phyloP scores from a whole-genome alignment of 2,888 invertebrate species.

The Drosophila nigritarsus region DNA sequence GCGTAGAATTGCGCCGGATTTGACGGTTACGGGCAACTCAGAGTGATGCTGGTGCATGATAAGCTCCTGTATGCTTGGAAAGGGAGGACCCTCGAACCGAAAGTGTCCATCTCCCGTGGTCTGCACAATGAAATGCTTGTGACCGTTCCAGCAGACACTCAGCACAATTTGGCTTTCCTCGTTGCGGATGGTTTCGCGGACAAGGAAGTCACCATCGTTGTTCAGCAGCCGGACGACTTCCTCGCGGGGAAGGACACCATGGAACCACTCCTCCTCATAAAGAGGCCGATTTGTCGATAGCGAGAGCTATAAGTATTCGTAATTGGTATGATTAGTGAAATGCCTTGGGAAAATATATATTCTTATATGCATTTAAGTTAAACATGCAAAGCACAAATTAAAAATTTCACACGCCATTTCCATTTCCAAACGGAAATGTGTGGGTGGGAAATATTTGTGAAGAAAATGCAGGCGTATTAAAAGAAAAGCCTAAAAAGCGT shows the following conservation, averaged over 20 bases:
- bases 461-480: slow-evolving; percentile 56
- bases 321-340: slow-evolving; percentile 16
- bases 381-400: slow-evolving; percentile 57
- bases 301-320: slow-evolving; percentile 81
- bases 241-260: slow-evolving; percentile 97
- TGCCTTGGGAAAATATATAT: neutral
- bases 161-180: slow-evolving; percentile 96
- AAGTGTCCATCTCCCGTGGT: slow-evolving; percentile 96
- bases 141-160: slow-evolving; percentile 97
- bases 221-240: slow-evolving; percentile 96
- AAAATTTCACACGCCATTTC: slow-evolving; percentile 61
- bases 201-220: slow-evolving; percentile 97
- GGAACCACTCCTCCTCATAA: slow-evolving; percentile 98
- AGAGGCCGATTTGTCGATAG: slow-evolving; percentile 88
- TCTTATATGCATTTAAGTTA: slow-evolving; percentile 44
- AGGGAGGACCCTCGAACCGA: slow-evolving; percentile 97
- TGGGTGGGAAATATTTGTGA: slow-evolving; percentile 60
- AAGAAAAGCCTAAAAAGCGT: slow-evolving; percentile 11
- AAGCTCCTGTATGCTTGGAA: slow-evolving; percentile 96
- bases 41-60: slow-evolving; percentile 95
- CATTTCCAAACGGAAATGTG: slow-evolving; percentile 66
- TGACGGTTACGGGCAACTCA: slow-evolving; percentile 94
- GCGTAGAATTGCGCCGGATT: slow-evolving; percentile 95
- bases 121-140: slow-evolving; percentile 98
- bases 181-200: slow-evolving; percentile 95